Evolutionary conservation across 2,888 invertebrate genomes (phyloP).

Genomic region (Xylota segnis): DNA sequence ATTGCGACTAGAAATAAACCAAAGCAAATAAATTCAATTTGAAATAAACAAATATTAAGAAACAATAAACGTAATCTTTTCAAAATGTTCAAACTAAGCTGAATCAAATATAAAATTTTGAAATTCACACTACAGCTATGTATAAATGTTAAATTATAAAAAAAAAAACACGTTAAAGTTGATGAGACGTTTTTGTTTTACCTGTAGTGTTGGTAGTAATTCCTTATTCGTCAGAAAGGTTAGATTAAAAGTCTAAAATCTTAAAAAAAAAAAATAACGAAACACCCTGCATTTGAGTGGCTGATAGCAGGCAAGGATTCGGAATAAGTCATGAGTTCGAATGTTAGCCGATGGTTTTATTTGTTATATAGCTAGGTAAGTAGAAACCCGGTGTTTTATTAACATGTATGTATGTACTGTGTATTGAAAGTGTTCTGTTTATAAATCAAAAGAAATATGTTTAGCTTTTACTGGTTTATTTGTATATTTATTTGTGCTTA

Average conservation of each 20-base stretch:
- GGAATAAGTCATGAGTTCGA: background rate
- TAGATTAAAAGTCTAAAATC: slow-evolving; percentile 39
- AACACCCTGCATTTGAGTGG: background rate
- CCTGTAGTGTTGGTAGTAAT: slow-evolving; percentile 45
- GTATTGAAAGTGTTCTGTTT: too few species aligned
- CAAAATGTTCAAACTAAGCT: slow-evolving; percentile 29
- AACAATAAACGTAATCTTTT: background rate
- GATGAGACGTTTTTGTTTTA: slow-evolving; percentile 60
- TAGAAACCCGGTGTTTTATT: too few species aligned
- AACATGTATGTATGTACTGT: too few species aligned
- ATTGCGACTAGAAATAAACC: slow-evolving; percentile 93
- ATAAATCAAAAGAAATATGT: background rate
- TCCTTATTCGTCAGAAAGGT: slow-evolving; percentile 30
- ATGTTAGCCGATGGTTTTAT: too few species aligned
- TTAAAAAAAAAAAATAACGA: slow-evolving; percentile 18
- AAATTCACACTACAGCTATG: slow-evolving; percentile 58
- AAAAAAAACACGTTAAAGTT: slow-evolving; percentile 50
- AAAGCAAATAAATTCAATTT: slow-evolving; percentile 28
- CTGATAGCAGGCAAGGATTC: background rate
- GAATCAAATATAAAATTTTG: slow-evolving; percentile 18
- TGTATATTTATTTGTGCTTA: slow-evolving; percentile 29
- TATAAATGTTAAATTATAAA: slow-evolving; percentile 6
- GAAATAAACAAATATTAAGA: background rate
- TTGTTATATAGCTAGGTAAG: too few species aligned
- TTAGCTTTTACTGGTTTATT: background rate